A percentile compares a stretch with the other conserved stretches of the same genome.
Evolutionary conservation across 2,888 invertebrate species (phyloP).

Genomic region (Merodon equestris): DNA sequence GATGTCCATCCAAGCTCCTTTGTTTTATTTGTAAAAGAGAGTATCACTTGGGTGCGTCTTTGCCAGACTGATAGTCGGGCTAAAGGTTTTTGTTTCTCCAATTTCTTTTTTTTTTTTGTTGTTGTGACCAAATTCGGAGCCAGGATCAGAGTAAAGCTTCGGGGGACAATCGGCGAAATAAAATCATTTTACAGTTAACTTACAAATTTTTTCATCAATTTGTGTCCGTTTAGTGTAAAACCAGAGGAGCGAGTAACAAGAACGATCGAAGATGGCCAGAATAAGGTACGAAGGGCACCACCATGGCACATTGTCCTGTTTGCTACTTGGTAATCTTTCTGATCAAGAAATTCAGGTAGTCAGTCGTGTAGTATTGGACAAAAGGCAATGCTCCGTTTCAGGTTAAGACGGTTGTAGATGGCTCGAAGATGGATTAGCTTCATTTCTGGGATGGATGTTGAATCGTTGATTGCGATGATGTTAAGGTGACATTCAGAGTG

Average conservation of each 20-base stretch:
- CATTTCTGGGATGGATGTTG: constrained; percentile 71
- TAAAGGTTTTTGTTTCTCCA: too few species aligned
- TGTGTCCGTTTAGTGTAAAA: constrained; percentile 69
- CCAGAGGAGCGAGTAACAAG: constrained; percentile 55
- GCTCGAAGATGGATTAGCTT: constrained; percentile 77
- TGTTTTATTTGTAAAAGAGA: constrained; percentile 55
- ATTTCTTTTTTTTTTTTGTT: constrained; percentile 23
- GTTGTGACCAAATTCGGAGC: constrained; percentile 36
- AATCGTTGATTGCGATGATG: constrained; percentile 67
- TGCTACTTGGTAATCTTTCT: constrained; percentile 3
- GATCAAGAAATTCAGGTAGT: constrained; percentile 42
- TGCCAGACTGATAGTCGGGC: constrained; percentile 64
- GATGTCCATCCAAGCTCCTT: constrained; percentile 55
- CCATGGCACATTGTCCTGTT: constrained; percentile 34
- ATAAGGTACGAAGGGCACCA: too few species aligned
- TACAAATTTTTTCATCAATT: constrained; percentile 71
- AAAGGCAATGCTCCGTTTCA: constrained; percentile 34
- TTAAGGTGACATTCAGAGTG: constrained; percentile 68
- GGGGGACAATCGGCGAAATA: constrained; percentile 63
- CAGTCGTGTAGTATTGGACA: constrained; percentile 5
- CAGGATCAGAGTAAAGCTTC: constrained; percentile 34
- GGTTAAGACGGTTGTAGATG: constrained; percentile 31
- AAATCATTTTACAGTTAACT: constrained; percentile 70
- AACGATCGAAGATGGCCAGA: constrained; percentile 29
- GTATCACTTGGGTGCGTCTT: constrained; percentile 5